phyloP scores from a whole-genome alignment of 2,888 invertebrate species.

The Oscheius onirici region DNA sequence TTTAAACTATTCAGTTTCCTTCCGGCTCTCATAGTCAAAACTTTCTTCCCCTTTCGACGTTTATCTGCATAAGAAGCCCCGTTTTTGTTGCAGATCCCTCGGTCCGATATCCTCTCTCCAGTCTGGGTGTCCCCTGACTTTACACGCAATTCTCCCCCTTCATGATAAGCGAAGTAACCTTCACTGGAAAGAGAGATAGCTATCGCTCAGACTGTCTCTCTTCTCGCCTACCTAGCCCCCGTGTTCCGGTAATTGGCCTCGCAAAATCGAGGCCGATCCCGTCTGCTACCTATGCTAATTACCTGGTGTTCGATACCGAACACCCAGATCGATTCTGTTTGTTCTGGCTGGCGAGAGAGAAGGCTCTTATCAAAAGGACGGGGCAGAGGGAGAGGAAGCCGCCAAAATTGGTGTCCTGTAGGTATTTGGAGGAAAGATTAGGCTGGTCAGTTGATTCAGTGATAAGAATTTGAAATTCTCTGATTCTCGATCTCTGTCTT shows the following conservation, averaged over 20 bases:
- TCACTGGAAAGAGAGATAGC: too few species aligned
- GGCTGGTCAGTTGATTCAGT: not conserved
- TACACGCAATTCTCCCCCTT: not conserved
- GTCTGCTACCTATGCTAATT: constrained; percentile 24
- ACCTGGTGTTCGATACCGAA: constrained; percentile 16
- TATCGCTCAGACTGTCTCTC: too few species aligned
- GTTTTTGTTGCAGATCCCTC: constrained; percentile 18
- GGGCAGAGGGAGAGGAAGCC: not conserved
- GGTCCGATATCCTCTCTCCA: constrained; percentile 2
- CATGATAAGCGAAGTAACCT: not conserved
- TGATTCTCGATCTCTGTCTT: not conserved
- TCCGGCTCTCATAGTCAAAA: not conserved
- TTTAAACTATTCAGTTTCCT: too few species aligned
- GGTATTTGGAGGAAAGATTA: too few species aligned
- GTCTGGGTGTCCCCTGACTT: not conserved
- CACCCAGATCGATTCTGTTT: constrained; percentile 13
- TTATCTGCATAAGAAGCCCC: not conserved
- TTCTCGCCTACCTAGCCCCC: constrained; percentile 5
- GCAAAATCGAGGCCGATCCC: constrained; percentile 29
- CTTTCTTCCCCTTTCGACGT: not conserved
- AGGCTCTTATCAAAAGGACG: not conserved
- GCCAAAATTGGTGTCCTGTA: not conserved
- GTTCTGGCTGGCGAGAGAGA: not conserved
- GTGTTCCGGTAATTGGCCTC: constrained; percentile 20
- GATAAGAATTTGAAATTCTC: not conserved